phyloP scores from a whole-genome alignment of 1,140 invertebrate species.

The Aphis craccivora region DNA sequence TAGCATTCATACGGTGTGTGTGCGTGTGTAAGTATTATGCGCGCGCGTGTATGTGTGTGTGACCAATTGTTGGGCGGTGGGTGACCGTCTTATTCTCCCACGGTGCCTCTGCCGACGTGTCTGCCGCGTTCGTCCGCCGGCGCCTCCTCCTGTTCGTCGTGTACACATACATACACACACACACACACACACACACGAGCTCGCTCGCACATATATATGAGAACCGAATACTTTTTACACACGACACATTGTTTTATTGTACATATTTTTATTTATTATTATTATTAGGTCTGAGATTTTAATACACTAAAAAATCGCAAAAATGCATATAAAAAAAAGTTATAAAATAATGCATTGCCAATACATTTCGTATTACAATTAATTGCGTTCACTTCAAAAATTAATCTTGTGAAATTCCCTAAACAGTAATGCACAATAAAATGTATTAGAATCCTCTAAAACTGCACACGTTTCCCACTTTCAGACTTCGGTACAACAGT shows the following conservation, averaged over 20 bases:
- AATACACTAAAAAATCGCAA: not conserved
- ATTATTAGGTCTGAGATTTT: conserved; percentile 8
- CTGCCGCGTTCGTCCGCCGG: conserved; percentile 56
- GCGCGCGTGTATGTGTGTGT: conserved; percentile 32
- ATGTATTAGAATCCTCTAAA: too few species aligned
- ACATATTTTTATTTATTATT: conserved; percentile 31
- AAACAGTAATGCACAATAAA: too few species aligned
- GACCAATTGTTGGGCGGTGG: conserved; percentile 57
- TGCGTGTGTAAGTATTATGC: conserved; percentile 13
- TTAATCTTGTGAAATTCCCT: too few species aligned
- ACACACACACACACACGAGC: not conserved
- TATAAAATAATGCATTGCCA: too few species aligned
- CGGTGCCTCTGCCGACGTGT: conserved; percentile 58
- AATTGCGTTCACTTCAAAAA: too few species aligned
- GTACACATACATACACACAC: not conserved
- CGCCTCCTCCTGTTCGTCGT: conserved; percentile 44
- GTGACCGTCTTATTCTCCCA: conserved; percentile 58
- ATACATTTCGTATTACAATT: too few species aligned
- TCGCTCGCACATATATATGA: conserved; percentile 29
- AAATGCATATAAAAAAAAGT: not conserved
- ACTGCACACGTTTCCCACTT: too few species aligned
- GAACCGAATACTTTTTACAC: conserved; percentile 18
- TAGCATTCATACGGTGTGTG: conserved; percentile 48
- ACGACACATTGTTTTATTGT: conserved; percentile 43
- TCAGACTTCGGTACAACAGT: too few species aligned